These are phyloP conservation scores for Tetramorium simillimum DNA, from an alignment of 1,140 invertebrate species.

Conservation along the genomic window DNA sequence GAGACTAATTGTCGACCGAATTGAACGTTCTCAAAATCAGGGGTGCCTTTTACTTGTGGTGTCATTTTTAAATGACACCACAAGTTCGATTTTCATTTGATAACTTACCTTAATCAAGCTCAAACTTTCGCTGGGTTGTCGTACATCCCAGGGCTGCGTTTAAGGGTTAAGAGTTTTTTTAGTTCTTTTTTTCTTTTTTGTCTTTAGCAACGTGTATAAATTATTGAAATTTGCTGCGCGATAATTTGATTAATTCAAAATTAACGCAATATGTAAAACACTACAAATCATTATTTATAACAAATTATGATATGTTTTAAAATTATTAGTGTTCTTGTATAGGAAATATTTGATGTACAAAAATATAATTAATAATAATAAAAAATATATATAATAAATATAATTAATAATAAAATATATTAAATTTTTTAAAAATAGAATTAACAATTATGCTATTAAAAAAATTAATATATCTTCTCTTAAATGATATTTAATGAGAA, in stretches of 20 bases:
- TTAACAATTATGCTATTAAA: neutral
- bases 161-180: neutral
- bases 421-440: neutral
- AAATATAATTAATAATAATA: neutral
- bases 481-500: neutral
- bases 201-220: neutral
- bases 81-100: too few relatives aligned
- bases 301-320: neutral
- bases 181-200: neutral
- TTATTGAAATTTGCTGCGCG: neutral
- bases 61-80: too few relatives aligned
- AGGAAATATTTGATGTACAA: neutral
- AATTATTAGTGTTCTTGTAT: neutral
- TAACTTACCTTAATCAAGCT: too few relatives aligned
- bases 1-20: too few relatives aligned
- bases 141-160: too few relatives aligned
- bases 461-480: neutral
- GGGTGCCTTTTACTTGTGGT: too few relatives aligned
- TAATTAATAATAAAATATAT: slow-evolving; percentile 1
- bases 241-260: neutral
- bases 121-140: too few relatives aligned
- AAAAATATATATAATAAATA: too few relatives aligned
- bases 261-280: neutral
- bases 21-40: too few relatives aligned
- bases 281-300: neutral